Base-by-base conservation (phyloP, 1,140 invertebrate species). In the Pomacea maculata region DNA sequence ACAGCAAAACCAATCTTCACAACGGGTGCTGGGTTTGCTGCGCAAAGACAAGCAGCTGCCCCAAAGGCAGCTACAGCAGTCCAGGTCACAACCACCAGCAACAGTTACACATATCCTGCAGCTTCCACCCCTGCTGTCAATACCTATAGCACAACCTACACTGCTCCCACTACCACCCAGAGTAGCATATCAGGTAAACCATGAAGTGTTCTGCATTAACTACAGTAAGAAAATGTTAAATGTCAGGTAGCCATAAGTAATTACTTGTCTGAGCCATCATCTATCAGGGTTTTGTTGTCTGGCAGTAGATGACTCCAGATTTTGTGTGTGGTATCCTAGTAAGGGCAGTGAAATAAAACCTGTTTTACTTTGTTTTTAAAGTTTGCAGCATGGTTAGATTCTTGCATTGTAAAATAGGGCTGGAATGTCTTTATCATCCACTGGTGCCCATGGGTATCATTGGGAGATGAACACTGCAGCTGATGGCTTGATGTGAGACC, bases 11-110 rank as follows among this genome's bases (percentile, higher is more conserved):
- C 91, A 64, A 90, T 89, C 10, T 92, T 92, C 85, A 90, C 91
- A 65, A 90, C 91, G 85, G 85, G 91, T 85, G 88, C 92, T 80
- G 91, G 93, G 89, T 88, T 93, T 92, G 85, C 91, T 63, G 91
- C 91, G 29, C 88, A 87, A 63, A 83, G 88, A 74, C 87, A 83
- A 63, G 80, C 85, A 45, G 83, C 87, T 10, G 85, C 85, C 7
- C 85, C 85, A 7, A 88, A 88, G 57, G 83, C 86, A 87, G 92
- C 88, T 88, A 91, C 85, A 29, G 78, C 85, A 34, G 83, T 87
- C 17, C 88, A 87, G 73, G 87, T 86, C 29, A 85, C 85, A 34
- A 87, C 86, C 45, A 82, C 87, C 55, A 84, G 87, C 17, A 83
- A 83, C 10, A 88, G 86, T 12, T 89, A 89, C 83, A 87, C 88